Conservation (phyloP, 2,797 vertebrate genomes). For the Dermochelys coriacea region DNA sequence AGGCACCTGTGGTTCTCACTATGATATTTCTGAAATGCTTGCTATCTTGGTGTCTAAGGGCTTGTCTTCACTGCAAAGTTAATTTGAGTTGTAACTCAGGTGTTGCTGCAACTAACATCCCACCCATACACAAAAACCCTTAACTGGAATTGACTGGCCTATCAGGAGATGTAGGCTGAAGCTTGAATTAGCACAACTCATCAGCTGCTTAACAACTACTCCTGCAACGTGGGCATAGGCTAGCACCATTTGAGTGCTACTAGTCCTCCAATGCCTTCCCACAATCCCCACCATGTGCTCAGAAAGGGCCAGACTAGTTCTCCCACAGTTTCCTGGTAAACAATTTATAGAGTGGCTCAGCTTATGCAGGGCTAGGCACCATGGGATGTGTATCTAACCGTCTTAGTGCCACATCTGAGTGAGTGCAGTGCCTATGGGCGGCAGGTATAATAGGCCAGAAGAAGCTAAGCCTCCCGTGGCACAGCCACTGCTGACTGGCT, state of each 20-base stretch:
- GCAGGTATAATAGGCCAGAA: no score
- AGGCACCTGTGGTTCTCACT: accelerated
- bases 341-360: not conserved
- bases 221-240: accelerated
- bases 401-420: not conserved
- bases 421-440: not conserved
- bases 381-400: not conserved
- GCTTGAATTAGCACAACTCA: not conserved
- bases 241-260: no score
- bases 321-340: not conserved
- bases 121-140: not conserved
- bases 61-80: accelerated
- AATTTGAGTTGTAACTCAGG: accelerated
- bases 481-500: no score
- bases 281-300: not conserved
- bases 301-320: accelerated
- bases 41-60: not conserved
- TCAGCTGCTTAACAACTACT: accelerated
- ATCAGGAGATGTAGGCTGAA: not conserved
- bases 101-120: not conserved
- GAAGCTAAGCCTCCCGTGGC: no score
- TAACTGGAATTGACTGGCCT: not conserved
- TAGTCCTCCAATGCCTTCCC: not conserved
- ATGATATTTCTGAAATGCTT: accelerated
- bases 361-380: not conserved